Percentiles rank a stretch among this genome's conserved stretches.
These are phyloP conservation scores for Callocephalon fimbriatum DNA, from an alignment of 2,113 vertebrate species.

Conservation along the genomic window DNA sequence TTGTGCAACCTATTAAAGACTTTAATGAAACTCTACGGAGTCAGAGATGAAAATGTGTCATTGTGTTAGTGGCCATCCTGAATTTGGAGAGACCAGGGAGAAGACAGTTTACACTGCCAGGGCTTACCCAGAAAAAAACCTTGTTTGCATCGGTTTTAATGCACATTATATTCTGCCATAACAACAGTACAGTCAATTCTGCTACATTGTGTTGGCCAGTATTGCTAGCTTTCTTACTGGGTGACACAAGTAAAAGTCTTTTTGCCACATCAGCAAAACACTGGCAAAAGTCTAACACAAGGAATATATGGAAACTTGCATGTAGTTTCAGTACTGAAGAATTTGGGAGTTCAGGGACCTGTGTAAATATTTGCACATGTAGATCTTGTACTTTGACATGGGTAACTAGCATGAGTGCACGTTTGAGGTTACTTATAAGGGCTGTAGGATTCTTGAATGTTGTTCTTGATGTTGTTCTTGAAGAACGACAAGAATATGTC, in stretches of 20 bases:
- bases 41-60: neutral
- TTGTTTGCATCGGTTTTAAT: neutral
- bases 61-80: neutral
- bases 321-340: neutral
- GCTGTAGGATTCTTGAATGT: neutral
- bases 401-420: neutral
- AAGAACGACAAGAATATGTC: neutral
- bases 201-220: fast-evolving
- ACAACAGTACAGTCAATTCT: neutral
- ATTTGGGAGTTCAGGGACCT: neutral
- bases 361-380: neutral
- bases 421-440: neutral
- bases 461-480: neutral
- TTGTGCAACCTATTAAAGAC: neutral
- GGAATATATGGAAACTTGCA: neutral
- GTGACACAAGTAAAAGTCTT: neutral
- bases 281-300: neutral
- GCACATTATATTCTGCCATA: fast-evolving
- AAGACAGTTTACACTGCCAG: fast-evolving
- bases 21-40: neutral
- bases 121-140: neutral
- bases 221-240: neutral
- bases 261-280: neutral
- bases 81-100: fast-evolving
- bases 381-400: constrained; percentile 8